phyloP scores from a whole-genome alignment of 2,888 invertebrate genomes.

The Neoaliturus tenellus region DNA sequence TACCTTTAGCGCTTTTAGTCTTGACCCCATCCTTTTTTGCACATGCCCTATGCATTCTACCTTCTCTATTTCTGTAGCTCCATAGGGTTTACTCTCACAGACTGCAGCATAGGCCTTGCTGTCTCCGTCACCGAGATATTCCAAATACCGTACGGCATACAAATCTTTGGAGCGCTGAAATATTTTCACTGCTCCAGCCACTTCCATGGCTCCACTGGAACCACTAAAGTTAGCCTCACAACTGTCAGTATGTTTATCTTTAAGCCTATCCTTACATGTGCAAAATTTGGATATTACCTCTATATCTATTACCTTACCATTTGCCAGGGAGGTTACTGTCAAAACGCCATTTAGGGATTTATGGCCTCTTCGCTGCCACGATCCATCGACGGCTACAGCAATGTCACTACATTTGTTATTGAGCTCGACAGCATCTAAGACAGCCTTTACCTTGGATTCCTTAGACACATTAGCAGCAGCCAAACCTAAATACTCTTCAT shows the following conservation, averaged over 20 bases:
- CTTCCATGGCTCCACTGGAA: conserved; percentile 62
- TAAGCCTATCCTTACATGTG: conserved; percentile 54
- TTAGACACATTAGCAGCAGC: conserved; percentile 38
- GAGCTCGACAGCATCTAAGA: conserved; percentile 25
- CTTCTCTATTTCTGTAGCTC: conserved; percentile 38
- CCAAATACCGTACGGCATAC: conserved; percentile 55
- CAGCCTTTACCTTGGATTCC: conserved; percentile 20
- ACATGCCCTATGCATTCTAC: conserved; percentile 50
- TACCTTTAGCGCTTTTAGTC: conserved; percentile 27
- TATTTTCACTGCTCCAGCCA: conserved; percentile 58
- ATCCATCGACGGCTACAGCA: conserved; percentile 58
- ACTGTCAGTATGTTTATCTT: conserved; percentile 54
- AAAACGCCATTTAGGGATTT: conserved; percentile 61
- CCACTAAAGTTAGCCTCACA: conserved; percentile 60
- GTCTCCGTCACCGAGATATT: conserved; percentile 53
- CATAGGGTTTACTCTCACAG: conserved; percentile 49
- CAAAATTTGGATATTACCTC: conserved; percentile 60
- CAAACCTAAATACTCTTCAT: conserved; percentile 42
- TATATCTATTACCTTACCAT: conserved; percentile 60
- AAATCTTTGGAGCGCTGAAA: conserved; percentile 55
- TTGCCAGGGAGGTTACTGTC: conserved; percentile 60
- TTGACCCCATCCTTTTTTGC: conserved; percentile 47
- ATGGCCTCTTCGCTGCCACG: conserved; percentile 61
- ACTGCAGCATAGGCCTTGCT: conserved; percentile 57
- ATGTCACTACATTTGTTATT: conserved; percentile 43